Evolutionary conservation across 1,140 invertebrate genomes (phyloP), one percentile per base, ranked within the genome.

Genomic region (Melitaea cinxia): DNA sequence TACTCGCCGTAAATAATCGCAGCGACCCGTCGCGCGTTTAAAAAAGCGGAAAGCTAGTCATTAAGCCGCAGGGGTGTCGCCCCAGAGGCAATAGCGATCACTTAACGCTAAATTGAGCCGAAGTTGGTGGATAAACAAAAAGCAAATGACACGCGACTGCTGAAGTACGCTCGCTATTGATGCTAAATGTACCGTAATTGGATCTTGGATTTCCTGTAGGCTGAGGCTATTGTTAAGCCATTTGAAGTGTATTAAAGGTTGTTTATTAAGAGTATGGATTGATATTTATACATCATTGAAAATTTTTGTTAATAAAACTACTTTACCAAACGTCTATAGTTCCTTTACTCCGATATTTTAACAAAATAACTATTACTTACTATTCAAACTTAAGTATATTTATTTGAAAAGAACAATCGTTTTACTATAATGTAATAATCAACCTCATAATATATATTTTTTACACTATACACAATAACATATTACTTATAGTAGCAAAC

Each of bases 81-180:
- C 72, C 78, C 71, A 78, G 35, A 70, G 69, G 75, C 72, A 73
- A 77, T 72, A 75, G 71, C 70, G 76, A 79, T 82, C 76, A 75
- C 81, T 83, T 83, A 81, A 85, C 80, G 83, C 77, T 86, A 81
- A 83, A 86, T 86, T 88, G 77, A 83, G 67, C 73, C 76, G 78
- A 82, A 81, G 73, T 74, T 79, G 75, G 68, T 80, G 76, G 72
- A 85, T 88, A 88, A 88, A 86, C 85, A 87, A 85, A 86, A 80
- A 70, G 70, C 65, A 64, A 71, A 72, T 58, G 82, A 57, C 82
- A 85, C 86, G 85, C 74, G 86, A 68, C 81, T 59, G 70, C 59
- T 73, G 60, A 69, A 78, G 72, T 65, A 65, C 56, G 53, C 75
- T 23, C 4, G 53, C 37, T 58, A 78, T 85, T 85, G 64, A 73